Conservation (phyloP, 1,140 invertebrate genomes). For the Drusus annulatus region DNA sequence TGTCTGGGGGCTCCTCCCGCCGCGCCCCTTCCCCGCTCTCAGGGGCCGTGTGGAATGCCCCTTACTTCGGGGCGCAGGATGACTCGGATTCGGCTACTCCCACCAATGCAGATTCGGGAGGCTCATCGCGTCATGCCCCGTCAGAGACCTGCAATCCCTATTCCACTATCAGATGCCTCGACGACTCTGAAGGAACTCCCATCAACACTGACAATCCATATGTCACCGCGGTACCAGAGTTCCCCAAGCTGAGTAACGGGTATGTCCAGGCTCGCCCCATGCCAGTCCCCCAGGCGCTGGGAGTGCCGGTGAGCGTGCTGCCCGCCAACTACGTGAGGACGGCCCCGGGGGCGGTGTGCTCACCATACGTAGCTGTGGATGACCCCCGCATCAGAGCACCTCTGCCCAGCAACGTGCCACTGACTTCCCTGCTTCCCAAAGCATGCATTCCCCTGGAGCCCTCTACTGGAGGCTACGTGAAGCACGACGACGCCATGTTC, state of each 20-base stretch:
- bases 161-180: background rate
- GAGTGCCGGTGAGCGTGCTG: background rate
- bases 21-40: constrained; percentile 20
- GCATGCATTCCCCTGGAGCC: background rate
- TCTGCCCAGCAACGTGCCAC: background rate
- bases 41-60: background rate
- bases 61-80: constrained; percentile 45
- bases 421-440: too few species aligned
- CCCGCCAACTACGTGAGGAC: constrained; percentile 37
- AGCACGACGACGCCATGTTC: constrained; percentile 24
- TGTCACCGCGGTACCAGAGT: background rate
- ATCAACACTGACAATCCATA: constrained; percentile 19
- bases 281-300: background rate
- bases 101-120: too few species aligned
- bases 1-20: constrained; percentile 22
- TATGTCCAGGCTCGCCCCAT: constrained; percentile 9
- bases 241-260: background rate
- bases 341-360: background rate
- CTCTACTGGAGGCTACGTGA: constrained; percentile 44
- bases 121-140: too few species aligned
- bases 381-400: constrained; percentile 3
- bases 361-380: constrained; percentile 45
- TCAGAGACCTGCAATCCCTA: background rate
- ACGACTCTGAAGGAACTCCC: background rate
- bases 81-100: too few species aligned